A percentile compares a stretch with the other conserved stretches of the same genome.
These are phyloP conservation scores for Ostrea edulis DNA, from an alignment of 1,140 invertebrate genomes.

Conservation along the genomic window DNA sequence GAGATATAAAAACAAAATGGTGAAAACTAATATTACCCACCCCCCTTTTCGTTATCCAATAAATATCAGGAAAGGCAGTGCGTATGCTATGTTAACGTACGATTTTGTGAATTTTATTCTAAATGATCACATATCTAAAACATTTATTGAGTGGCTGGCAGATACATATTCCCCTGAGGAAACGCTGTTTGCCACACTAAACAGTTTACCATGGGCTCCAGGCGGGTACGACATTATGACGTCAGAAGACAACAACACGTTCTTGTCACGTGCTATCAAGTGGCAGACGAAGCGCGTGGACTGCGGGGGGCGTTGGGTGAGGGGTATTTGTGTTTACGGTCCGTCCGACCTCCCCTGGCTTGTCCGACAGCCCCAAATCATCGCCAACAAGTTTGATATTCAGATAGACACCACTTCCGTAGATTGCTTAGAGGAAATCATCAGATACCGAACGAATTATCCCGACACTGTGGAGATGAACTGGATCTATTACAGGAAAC, in stretches of 20 bases:
- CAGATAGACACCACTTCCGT: constrained; percentile 64
- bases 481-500: constrained; percentile 55
- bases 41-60: constrained; percentile 50
- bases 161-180: constrained; percentile 66
- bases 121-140: constrained; percentile 52
- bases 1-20: constrained; percentile 32
- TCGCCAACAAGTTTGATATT: constrained; percentile 75
- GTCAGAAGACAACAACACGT: constrained; percentile 23
- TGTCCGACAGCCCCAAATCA: constrained; percentile 61
- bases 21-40: constrained; percentile 51
- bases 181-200: constrained; percentile 64
- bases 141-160: constrained; percentile 60
- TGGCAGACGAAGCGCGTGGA: constrained; percentile 47
- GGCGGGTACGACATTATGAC: constrained; percentile 58
- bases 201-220: constrained; percentile 59
- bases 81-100: constrained; percentile 63
- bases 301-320: constrained; percentile 44
- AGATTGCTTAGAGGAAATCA: constrained; percentile 72
- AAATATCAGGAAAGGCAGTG: constrained; percentile 62
- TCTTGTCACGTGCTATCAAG: constrained; percentile 56
- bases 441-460: constrained; percentile 47
- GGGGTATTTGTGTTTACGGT: constrained; percentile 53
- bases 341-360: constrained; percentile 71
- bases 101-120: constrained; percentile 64
- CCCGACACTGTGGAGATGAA: constrained; percentile 41